Conservation (phyloP, 1,140 invertebrate species). For the Acyrthosiphon pisum region DNA sequence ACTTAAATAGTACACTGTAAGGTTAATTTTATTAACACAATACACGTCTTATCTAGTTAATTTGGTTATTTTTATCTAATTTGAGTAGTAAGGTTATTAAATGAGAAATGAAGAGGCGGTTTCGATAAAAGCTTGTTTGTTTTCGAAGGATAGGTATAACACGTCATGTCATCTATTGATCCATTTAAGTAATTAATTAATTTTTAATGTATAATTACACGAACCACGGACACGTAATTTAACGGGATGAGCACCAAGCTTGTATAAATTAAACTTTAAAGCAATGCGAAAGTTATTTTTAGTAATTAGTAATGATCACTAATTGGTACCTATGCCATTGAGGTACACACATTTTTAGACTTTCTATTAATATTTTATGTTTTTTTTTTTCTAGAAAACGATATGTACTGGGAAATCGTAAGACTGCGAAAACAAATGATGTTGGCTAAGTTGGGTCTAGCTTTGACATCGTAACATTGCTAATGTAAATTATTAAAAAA, state of each 20-base stretch:
- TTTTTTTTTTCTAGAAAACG: conserved; percentile 69
- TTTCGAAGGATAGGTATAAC: neutral
- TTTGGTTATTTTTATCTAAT: too few species aligned
- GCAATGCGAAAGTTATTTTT: neutral
- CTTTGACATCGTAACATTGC: neutral
- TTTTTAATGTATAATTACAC: neutral
- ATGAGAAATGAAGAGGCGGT: neutral
- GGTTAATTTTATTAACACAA: neutral
- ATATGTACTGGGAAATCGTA: conserved; percentile 79
- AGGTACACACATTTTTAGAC: neutral
- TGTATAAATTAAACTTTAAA: neutral
- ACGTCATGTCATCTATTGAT: neutral
- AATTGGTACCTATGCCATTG: neutral
- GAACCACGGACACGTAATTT: neutral
- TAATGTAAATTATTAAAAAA: neutral
- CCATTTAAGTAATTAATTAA: neutral
- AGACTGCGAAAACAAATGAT: conserved; percentile 78
- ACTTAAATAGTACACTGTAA: too few species aligned
- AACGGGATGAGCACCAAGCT: neutral
- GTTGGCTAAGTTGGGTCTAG: conserved; percentile 73
- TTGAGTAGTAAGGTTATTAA: neutral
- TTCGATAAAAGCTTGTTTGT: neutral
- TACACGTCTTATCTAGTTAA: neutral
- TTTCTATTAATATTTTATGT: neutral
- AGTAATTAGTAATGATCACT: neutral